phyloP scores from a whole-genome alignment of 2,888 invertebrate genomes.

The Lasioglossum lativentre region DNA sequence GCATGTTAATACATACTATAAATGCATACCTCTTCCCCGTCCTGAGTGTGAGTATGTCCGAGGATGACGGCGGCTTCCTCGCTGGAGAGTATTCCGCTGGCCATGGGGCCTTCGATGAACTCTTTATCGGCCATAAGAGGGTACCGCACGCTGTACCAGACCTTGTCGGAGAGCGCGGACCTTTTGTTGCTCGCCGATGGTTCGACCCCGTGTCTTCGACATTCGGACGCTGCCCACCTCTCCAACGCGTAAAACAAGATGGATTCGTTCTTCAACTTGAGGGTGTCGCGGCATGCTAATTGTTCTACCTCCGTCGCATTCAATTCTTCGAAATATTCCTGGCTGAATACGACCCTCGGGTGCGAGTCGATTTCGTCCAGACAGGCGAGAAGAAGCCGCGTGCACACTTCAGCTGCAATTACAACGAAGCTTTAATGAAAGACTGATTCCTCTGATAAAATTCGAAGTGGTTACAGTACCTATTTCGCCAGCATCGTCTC shows the following conservation, averaged over 20 bases:
- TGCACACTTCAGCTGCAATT: conserved; percentile 84
- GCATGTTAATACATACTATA: too few species aligned
- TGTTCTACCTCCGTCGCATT: conserved; percentile 88
- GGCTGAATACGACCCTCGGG: conserved; percentile 86
- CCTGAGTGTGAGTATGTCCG: conserved; percentile 64
- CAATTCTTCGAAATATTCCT: conserved; percentile 88
- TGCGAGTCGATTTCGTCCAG: conserved; percentile 87
- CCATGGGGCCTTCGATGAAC: conserved; percentile 87
- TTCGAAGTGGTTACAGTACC: conserved; percentile 59
- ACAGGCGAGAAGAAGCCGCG: conserved; percentile 89
- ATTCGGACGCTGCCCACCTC: conserved; percentile 87
- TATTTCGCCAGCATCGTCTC: conserved; percentile 77
- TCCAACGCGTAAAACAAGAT: conserved; percentile 88
- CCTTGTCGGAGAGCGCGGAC: conserved; percentile 84
- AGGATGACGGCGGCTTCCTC: conserved; percentile 84
- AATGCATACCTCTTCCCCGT: conserved; percentile 29
- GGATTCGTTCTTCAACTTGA: conserved; percentile 88
- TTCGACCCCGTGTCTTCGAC: conserved; percentile 85
- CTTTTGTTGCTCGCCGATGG: conserved; percentile 86
- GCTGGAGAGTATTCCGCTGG: conserved; percentile 86
- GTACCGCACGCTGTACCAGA: conserved; percentile 88
- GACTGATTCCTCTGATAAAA: too few species aligned
- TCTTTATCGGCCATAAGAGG: conserved; percentile 88
- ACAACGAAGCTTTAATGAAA: conserved; percentile 25
- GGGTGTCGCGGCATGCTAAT: conserved; percentile 89